Evolutionary conservation across 2,797 vertebrate genomes (phyloP).

Genomic region (Poecile montanus): DNA sequence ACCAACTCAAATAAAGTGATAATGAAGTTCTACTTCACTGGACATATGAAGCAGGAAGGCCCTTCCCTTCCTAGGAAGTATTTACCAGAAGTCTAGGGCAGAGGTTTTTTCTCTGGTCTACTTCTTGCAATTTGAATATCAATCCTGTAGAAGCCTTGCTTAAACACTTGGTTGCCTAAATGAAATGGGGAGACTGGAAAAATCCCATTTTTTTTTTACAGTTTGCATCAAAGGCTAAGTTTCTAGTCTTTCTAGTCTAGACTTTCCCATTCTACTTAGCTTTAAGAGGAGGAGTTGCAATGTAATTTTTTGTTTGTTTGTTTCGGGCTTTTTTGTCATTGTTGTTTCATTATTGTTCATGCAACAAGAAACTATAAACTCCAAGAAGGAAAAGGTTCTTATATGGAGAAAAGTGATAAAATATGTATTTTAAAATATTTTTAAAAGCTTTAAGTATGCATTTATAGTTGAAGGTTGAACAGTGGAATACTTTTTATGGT

Average conservation of each 20-base stretch:
- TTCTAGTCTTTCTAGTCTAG: neutral
- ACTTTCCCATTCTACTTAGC: neutral
- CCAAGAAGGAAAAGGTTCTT: neutral
- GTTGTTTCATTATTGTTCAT: neutral
- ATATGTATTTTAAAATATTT: neutral
- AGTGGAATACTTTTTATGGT: neutral
- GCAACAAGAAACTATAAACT: neutral
- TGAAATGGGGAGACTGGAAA: neutral
- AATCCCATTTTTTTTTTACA: neutral
- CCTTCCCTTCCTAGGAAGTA: neutral
- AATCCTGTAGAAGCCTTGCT: neutral
- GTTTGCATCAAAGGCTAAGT: neutral
- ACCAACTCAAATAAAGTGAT: neutral
- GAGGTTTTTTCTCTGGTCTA: neutral
- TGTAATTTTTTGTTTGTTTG: neutral
- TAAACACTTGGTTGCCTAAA: neutral
- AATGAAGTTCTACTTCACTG: neutral
- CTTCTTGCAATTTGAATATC: neutral
- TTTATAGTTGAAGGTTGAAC: neutral
- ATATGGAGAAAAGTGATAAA: neutral
- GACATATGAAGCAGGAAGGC: neutral
- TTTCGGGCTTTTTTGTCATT: rapidly evolving
- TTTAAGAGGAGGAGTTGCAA: neutral
- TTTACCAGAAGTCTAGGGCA: neutral
- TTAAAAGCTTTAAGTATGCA: neutral